phyloP scores from a whole-genome alignment of 2,113 vertebrate genomes.

The Phalacrocorax brasilianus region DNA sequence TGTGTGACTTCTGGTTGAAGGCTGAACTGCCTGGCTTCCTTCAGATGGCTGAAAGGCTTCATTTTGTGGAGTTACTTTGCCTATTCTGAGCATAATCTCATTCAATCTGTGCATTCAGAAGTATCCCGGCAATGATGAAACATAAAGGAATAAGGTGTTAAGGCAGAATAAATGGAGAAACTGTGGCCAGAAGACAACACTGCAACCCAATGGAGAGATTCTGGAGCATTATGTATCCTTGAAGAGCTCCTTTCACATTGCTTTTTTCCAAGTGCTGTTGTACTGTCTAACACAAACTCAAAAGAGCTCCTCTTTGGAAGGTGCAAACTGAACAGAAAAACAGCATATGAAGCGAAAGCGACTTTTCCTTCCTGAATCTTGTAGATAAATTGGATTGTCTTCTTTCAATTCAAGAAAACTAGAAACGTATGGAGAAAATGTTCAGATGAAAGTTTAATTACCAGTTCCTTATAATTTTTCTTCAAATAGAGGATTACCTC shows the following conservation, averaged over 20 bases:
- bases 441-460: background rate
- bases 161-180: background rate
- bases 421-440: background rate
- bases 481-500: background rate
- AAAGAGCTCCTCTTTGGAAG: background rate
- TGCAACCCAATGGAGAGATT: background rate
- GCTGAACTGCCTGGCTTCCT: background rate
- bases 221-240: background rate
- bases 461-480: background rate
- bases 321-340: background rate
- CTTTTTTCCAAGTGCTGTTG: background rate
- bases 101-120: background rate
- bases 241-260: background rate
- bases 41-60: background rate
- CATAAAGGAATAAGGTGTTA: background rate
- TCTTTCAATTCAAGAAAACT: background rate
- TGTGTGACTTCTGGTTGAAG: background rate
- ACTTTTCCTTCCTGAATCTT: background rate
- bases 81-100: background rate
- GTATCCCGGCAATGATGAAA: background rate
- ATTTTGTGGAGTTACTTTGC: background rate
- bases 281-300: background rate
- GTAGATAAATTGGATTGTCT: background rate
- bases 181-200: background rate
- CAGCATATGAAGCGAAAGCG: background rate